A percentile compares a stretch with the other conserved stretches of the same genome.
Evolutionary conservation across 53 echinoderm and acorn worm species (phyloP).

Genomic region (Holothuria leucospilota): DNA sequence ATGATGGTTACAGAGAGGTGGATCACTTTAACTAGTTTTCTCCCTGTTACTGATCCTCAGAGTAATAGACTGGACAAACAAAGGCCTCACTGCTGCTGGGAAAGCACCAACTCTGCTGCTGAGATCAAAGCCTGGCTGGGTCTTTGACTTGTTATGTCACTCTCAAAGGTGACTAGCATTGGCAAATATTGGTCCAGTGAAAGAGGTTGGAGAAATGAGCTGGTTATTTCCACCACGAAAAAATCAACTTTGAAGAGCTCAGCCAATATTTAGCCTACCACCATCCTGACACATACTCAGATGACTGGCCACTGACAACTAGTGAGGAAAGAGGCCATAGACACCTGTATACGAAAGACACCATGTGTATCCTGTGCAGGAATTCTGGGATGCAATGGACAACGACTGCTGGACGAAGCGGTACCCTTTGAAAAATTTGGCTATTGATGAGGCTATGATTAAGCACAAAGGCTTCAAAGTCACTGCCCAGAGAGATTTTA

Average conservation of each 20-base stretch:
- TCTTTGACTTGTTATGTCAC: too few species aligned
- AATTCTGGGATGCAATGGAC: conserved; percentile 40
- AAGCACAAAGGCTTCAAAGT: conserved; percentile 51
- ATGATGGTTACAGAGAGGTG: too few species aligned
- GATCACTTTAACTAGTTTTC: too few species aligned
- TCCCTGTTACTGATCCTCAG: not conserved
- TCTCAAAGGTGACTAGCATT: too few species aligned
- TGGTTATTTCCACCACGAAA: too few species aligned
- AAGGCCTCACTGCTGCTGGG: not conserved
- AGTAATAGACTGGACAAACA: conserved; percentile 51
- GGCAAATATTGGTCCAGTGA: too few species aligned
- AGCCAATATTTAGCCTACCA: not conserved
- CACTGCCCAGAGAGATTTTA: not conserved
- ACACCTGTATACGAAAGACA: not conserved
- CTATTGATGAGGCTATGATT: conserved; percentile 65
- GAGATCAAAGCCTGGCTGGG: too few species aligned
- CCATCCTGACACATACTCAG: not conserved
- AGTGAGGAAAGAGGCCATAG: not conserved
- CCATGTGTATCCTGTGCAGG: conserved; percentile 12
- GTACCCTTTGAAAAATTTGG: conserved; percentile 21
- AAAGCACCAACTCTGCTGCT: not conserved
- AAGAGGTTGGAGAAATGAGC: too few species aligned
- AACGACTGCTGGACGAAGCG: not conserved
- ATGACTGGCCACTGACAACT: not conserved
- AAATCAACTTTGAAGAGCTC: too few species aligned